Percentiles rank a stretch among this genome's conserved stretches.
Evolutionary conservation across 2,113 vertebrate species (phyloP).

Genomic region (Otolemur garnettii): DNA sequence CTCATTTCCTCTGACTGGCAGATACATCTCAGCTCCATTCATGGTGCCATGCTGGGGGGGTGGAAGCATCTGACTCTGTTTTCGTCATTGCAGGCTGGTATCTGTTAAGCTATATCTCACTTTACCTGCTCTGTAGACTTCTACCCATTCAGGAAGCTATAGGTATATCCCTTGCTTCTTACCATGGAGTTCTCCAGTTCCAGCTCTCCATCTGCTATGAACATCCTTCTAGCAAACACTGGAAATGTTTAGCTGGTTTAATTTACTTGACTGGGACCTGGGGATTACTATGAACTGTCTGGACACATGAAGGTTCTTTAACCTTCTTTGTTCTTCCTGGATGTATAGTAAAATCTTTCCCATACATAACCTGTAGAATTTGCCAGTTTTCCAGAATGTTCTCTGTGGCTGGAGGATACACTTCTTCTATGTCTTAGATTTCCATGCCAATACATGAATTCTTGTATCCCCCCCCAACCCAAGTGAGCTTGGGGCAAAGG

Average conservation of each 20-base stretch:
- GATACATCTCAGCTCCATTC: neutral
- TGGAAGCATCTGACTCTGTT: neutral
- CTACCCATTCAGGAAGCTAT: neutral
- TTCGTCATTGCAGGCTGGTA: neutral
- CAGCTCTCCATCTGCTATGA: neutral
- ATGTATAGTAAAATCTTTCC: neutral
- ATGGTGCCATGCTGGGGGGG: neutral
- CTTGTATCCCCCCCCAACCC: neutral
- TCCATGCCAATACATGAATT: neutral
- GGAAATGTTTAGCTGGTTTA: neutral
- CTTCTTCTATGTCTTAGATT: neutral
- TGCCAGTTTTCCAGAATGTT: neutral
- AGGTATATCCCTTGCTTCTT: neutral
- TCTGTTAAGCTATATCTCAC: neutral
- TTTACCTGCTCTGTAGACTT: neutral
- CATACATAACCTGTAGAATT: neutral
- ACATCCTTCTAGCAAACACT: neutral
- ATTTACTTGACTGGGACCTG: neutral
- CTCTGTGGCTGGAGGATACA: neutral
- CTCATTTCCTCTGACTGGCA: neutral
- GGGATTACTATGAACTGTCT: neutral
- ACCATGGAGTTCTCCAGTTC: too few species aligned
- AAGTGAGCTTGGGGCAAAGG: neutral
- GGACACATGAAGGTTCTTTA: neutral
- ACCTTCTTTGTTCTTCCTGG: neutral